A percentile compares a stretch with the other conserved stretches of the same genome.
Conservation (phyloP, 2,113 vertebrate genomes). For the Caranx ignobilis region DNA sequence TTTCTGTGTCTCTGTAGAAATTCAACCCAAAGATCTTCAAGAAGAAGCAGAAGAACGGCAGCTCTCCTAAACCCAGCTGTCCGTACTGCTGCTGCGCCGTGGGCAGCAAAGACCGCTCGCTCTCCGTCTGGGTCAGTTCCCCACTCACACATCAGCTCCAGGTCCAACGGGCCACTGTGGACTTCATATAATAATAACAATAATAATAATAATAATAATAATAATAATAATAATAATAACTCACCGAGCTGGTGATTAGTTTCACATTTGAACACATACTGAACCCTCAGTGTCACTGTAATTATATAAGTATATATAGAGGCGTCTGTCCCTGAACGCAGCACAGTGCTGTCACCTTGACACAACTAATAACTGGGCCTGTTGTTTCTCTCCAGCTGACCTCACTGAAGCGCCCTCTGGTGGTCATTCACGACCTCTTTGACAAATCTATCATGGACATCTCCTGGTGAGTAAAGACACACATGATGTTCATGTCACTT, state of each 20-base stretch:
- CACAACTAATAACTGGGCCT: background rate
- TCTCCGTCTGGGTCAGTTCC: constrained; percentile 95
- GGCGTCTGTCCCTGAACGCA: too few species aligned
- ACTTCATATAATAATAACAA: too few species aligned
- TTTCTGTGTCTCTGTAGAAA: constrained; percentile 86
- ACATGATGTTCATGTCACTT: background rate
- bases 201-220: too few species aligned
- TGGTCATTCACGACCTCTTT: constrained; percentile 98
- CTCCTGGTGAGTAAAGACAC: constrained; percentile 89
- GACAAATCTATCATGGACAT: constrained; percentile 99
- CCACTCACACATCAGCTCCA: background rate
- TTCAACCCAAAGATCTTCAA: constrained; percentile 99
- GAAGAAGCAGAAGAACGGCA: constrained; percentile 98
- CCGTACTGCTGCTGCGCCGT: constrained; percentile 99
- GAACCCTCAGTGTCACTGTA: too few species aligned
- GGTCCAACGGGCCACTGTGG: too few species aligned
- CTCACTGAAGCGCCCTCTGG: constrained; percentile 95
- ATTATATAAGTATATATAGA: too few species aligned
- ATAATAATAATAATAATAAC: too few species aligned
- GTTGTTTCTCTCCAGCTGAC: constrained; percentile 87
- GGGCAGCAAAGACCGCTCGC: constrained; percentile 96
- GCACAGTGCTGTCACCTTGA: background rate
- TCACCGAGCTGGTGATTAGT: too few species aligned
- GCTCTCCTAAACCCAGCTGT: constrained; percentile 92
- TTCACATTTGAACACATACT: too few species aligned